These are phyloP conservation scores for Sebastes itinus DNA, from an alignment of 2,797 vertebrate species.

Conservation along the genomic window DNA sequence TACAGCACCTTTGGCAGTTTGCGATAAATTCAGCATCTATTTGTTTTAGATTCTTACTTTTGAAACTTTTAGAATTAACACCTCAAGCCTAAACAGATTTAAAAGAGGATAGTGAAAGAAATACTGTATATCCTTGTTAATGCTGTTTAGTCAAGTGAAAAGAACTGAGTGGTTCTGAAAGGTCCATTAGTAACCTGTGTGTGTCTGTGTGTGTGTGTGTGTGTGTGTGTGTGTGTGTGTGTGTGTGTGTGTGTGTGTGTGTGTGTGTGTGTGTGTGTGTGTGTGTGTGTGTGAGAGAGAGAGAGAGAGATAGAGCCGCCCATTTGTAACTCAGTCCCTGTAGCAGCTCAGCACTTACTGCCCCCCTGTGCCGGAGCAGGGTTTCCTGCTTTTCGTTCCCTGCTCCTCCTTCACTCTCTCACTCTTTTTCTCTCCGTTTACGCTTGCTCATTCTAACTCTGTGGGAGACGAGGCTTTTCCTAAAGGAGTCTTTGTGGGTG, in stretches of 20 bases:
- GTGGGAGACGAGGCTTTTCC: slow-evolving; percentile 71
- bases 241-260: slow-evolving; percentile 23
- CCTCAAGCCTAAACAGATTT: background rate
- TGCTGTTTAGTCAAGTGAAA: slow-evolving; percentile 55
- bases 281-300: slow-evolving; percentile 7
- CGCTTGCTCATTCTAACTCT: slow-evolving; percentile 60
- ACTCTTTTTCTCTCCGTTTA: slow-evolving; percentile 50
- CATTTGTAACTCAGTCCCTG: slow-evolving; percentile 79
- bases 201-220: slow-evolving; percentile 3
- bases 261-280: slow-evolving; percentile 21
- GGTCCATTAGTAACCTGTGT: slow-evolving; percentile 74
- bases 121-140: slow-evolving; percentile 19
- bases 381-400: slow-evolving; percentile 65
- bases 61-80: background rate
- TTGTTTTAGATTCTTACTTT: background rate
- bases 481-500: slow-evolving; percentile 79
- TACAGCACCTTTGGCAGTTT: background rate
- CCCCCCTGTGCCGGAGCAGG: slow-evolving; percentile 67
- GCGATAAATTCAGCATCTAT: background rate
- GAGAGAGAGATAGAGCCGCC: background rate
- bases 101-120: slow-evolving; percentile 9
- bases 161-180: slow-evolving; percentile 61
- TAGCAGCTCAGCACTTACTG: slow-evolving; percentile 62
- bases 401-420: slow-evolving; percentile 38
- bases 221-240: slow-evolving; percentile 15